phyloP scores from a whole-genome alignment of 2,113 vertebrate genomes.

The Psammodynastes pulverulentus region DNA sequence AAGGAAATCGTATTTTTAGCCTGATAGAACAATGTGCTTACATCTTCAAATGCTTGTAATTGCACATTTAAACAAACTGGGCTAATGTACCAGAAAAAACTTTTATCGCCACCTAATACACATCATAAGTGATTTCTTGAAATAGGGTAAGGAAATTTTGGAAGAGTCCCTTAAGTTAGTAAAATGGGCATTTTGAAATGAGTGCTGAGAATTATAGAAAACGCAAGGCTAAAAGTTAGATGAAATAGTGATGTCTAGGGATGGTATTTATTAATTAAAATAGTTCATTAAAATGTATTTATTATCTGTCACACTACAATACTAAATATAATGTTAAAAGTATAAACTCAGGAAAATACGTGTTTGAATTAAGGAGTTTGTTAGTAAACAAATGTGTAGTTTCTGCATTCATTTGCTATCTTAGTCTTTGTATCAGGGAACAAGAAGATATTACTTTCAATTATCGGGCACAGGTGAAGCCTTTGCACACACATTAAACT shows the following conservation, averaged over 20 bases:
- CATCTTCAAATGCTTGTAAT: not conserved
- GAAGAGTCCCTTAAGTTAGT: not conserved
- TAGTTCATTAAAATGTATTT: not conserved
- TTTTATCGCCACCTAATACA: not conserved
- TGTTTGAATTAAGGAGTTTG: not conserved
- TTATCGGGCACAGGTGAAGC: not conserved
- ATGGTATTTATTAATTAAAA: not conserved
- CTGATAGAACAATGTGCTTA: not conserved
- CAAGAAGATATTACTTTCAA: not conserved
- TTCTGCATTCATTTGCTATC: not conserved
- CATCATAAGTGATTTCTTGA: not conserved
- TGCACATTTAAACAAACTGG: not conserved
- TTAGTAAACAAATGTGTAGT: not conserved
- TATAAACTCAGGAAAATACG: not conserved
- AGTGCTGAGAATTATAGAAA: not conserved
- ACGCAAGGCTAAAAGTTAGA: not conserved
- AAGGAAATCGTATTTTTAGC: slow-evolving; percentile 1
- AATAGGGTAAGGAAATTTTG: not conserved
- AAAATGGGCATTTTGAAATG: not conserved
- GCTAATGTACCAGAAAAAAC: not conserved
- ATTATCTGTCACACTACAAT: not conserved
- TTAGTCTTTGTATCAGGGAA: not conserved
- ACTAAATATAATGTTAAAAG: not conserved
- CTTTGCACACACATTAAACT: not conserved
- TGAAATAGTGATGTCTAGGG: not conserved